These are phyloP conservation scores for Drosophila meridiana DNA, from an alignment of 2,888 invertebrate species.

Conservation along the genomic window DNA sequence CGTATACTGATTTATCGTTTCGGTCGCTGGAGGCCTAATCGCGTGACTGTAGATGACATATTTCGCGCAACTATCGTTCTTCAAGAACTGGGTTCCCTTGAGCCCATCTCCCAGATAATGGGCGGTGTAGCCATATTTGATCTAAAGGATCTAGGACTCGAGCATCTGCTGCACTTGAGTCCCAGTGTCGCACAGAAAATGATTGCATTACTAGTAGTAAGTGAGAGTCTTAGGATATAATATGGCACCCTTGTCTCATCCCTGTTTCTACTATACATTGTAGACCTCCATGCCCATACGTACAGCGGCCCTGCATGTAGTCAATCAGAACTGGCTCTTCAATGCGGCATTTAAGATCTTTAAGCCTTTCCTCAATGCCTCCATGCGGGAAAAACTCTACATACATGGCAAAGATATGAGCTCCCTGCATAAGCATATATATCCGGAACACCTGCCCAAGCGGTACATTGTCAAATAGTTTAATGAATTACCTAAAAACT, in stretches of 20 bases:
- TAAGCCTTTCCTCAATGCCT: conserved; percentile 90
- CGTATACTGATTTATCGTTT: conserved; percentile 89
- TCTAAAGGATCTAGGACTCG: conserved; percentile 89
- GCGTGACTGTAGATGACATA: conserved; percentile 88
- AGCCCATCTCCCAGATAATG: conserved; percentile 90
- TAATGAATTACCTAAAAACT: not conserved
- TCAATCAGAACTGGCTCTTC: conserved; percentile 93
- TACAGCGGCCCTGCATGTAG: conserved; percentile 90
- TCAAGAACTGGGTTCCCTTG: conserved; percentile 90
- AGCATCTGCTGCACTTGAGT: conserved; percentile 91
- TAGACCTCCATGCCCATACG: conserved; percentile 91
- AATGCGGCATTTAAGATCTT: conserved; percentile 92
- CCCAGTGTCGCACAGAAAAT: conserved; percentile 89
- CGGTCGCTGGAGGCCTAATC: conserved; percentile 91
- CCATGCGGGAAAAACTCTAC: conserved; percentile 88
- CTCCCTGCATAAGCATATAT: conserved; percentile 91
- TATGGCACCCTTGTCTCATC: not conserved
- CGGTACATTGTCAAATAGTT: conserved; percentile 66
- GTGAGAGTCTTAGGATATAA: conserved; percentile 68
- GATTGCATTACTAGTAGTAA: conserved; percentile 90
- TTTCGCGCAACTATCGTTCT: conserved; percentile 90
- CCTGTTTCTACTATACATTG: conserved; percentile 48
- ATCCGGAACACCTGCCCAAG: conserved; percentile 89
- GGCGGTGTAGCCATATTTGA: conserved; percentile 93
- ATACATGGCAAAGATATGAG: conserved; percentile 90